Evolutionary conservation across 2,113 vertebrate genomes (phyloP).

Genomic region (Psittacula cyanocephala): DNA sequence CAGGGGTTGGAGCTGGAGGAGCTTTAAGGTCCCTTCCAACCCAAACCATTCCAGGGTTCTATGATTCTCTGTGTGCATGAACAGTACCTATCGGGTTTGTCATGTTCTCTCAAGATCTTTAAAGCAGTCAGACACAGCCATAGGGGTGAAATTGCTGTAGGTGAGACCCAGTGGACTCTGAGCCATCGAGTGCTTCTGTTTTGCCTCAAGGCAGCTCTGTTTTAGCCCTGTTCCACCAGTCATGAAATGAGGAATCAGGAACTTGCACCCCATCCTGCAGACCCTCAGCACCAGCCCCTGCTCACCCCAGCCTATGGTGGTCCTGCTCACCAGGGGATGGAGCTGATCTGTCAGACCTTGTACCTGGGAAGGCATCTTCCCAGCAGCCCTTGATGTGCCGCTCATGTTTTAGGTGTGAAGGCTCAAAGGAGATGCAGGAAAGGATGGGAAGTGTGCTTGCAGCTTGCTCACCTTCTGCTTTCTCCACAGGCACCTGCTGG

Average conservation of each 20-base stretch:
- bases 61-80: rapidly evolving
- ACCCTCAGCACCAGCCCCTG: neutral
- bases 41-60: neutral
- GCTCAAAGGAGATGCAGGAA: neutral
- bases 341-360: rapidly evolving
- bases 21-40: neutral
- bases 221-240: neutral
- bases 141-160: neutral
- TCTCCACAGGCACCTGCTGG: neutral
- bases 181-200: neutral
- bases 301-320: neutral
- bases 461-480: neutral
- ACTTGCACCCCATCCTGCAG: neutral
- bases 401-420: rapidly evolving
- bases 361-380: neutral
- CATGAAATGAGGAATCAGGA: neutral
- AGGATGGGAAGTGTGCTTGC: neutral
- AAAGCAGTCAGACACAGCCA: rapidly evolving
- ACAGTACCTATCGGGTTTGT: neutral
- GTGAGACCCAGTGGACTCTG: neutral
- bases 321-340: neutral
- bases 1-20: neutral
- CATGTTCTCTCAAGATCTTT: neutral
- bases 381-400: rapidly evolving
- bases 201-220: neutral